Evolutionary conservation across 2,888 invertebrate species (phyloP).

Genomic region (Seira musarum): DNA sequence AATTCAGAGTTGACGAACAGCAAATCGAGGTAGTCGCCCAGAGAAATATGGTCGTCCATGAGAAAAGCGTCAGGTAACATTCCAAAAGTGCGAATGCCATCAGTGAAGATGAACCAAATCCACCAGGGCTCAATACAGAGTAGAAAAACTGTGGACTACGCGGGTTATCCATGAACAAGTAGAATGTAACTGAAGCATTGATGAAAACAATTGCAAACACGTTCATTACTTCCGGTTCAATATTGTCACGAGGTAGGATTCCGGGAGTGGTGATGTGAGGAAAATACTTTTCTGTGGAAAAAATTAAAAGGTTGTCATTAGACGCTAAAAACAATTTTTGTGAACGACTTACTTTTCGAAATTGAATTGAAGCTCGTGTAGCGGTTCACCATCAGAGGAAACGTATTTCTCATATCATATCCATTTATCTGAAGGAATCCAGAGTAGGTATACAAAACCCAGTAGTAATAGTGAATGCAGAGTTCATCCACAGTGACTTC

Average conservation of each 20-base stretch:
- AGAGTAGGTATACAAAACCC: conserved; percentile 44
- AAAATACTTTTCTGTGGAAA: conserved; percentile 55
- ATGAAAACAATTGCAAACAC: conserved; percentile 31
- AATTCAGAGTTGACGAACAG: conserved; percentile 39
- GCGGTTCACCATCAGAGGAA: conserved; percentile 49
- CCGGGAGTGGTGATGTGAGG: conserved; percentile 17
- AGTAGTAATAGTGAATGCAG: conserved; percentile 48
- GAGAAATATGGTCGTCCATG: conserved; percentile 45
- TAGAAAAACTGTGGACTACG: conserved; percentile 49
- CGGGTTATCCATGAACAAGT: conserved; percentile 42
- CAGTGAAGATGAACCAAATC: neutral
- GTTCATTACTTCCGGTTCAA: conserved; percentile 35
- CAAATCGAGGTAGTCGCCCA: conserved; percentile 41
- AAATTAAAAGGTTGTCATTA: no score
- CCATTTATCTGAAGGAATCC: conserved; percentile 40
- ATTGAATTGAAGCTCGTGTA: conserved; percentile 41
- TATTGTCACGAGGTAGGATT: conserved; percentile 21
- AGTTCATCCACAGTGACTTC: conserved; percentile 38
- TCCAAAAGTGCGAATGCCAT: conserved; percentile 35
- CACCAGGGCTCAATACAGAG: conserved; percentile 12
- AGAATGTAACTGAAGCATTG: conserved; percentile 38
- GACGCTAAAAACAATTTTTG: no score
- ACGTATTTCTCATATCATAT: conserved; percentile 27
- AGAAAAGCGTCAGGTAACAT: conserved; percentile 38
- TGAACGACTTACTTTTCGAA: conserved; percentile 40